phyloP scores from a whole-genome alignment of 2,888 invertebrate genomes.

The Eulithis testata region DNA sequence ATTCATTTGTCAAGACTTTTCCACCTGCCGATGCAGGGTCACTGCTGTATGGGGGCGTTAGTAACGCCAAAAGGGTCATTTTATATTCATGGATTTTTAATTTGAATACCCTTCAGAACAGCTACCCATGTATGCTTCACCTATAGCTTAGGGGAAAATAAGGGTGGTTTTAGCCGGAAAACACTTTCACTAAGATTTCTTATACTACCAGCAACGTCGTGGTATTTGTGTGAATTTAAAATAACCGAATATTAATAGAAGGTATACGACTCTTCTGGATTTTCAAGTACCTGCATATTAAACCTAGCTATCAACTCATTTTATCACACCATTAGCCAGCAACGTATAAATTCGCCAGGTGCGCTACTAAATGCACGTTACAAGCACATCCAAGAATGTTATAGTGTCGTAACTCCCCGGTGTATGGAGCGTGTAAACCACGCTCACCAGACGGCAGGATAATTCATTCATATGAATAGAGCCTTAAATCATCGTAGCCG shows the following conservation, averaged over 20 bases:
- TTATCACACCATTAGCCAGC: slow-evolving; percentile 7
- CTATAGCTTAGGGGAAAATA: too few relatives aligned
- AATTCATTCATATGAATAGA: slow-evolving; percentile 28
- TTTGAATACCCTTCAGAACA: too few relatives aligned
- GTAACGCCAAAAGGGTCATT: too few relatives aligned
- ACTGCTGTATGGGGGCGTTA: too few relatives aligned
- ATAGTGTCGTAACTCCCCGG: slow-evolving; percentile 11
- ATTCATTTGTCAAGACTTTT: slow-evolving; percentile 20
- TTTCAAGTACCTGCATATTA: not conserved
- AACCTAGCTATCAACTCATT: not conserved
- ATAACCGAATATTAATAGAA: too few relatives aligned
- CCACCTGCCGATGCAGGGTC: not conserved
- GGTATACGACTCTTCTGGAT: too few relatives aligned
- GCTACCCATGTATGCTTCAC: too few relatives aligned
- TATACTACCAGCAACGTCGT: too few relatives aligned
- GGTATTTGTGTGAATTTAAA: too few relatives aligned
- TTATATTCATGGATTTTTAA: too few relatives aligned
- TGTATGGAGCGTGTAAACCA: slow-evolving; percentile 15
- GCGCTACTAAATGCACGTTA: slow-evolving; percentile 8
- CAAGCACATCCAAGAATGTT: slow-evolving; percentile 15
- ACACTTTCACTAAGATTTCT: too few relatives aligned
- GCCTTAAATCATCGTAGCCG: slow-evolving; percentile 24
- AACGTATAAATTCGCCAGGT: slow-evolving; percentile 12
- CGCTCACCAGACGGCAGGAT: slow-evolving; percentile 18
- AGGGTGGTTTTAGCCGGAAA: too few relatives aligned